Evolutionary conservation across 1,140 invertebrate species (phyloP), one percentile per base, ranked within the genome.

Genomic region (Drosophila elegans): DNA sequence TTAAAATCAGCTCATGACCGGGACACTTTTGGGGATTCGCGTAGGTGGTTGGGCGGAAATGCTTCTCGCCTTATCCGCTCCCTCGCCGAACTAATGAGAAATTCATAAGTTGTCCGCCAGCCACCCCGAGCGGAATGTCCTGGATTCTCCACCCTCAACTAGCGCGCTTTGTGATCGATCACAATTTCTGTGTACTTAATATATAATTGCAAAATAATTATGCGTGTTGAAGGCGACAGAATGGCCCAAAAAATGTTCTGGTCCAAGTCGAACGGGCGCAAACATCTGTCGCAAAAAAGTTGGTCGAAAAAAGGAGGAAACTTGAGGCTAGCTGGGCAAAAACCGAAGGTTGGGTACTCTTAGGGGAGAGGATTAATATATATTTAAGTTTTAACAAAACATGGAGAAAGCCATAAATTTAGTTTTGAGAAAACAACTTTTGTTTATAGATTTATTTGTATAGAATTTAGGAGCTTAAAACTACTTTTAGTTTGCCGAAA

Each of bases 181-280:
- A 88, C 83, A 80, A 89, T 73, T 80, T 80, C 66, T 53, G 76
- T 89, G 83, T 88, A 89, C 84, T 88, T 88, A 88, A 89, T 88
- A 88, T 84, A 88, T 88, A 88, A 88, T 88, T 88, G 84, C 80
- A 84, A 88, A 89, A 88, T 88, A 88, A 88, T 89, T 88, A 89
- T 80, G 76, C 84, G 67, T 74, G 61, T 80, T 41, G 53, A 32
- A 55, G 57, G 64, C 67, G 36, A 71, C 36, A 29, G 57, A 75
- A 86, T 76, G 69, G 71, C 63, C 82, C 41, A 86, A 88, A 76
- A 63, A 63, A 48, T 45, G 56, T 36, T 69, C 46, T 69, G 60
- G 63, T 57, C 62, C 73, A 80, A 82, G 54, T 54, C 63, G 49
- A 42, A 13, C 45, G 25, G 66, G 64, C 16, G 48, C 74, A 72